A percentile compares a stretch with the other conserved stretches of the same genome.
Conservation (phyloP, 2,888 invertebrate genomes). For the Drosophila subquinaria region DNA sequence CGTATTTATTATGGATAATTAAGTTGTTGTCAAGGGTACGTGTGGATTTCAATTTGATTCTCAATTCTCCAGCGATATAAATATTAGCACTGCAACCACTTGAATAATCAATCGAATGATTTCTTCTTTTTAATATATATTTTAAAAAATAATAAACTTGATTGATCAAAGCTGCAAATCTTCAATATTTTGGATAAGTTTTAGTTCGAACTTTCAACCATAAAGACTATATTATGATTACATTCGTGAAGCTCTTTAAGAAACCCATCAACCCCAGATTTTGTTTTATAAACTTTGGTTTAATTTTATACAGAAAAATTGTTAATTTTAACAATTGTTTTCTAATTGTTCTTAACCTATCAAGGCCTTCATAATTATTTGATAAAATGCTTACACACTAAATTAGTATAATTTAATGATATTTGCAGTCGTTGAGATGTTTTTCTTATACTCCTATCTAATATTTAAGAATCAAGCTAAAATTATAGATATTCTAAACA, state of each 20-base stretch:
- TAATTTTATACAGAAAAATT: not conserved
- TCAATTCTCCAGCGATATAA: slow-evolving; percentile 17
- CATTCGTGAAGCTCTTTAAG: too few relatives aligned
- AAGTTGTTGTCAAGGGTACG: not conserved
- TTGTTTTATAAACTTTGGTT: too few relatives aligned
- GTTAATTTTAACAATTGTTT: not conserved
- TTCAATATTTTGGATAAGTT: too few relatives aligned
- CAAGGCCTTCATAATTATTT: not conserved
- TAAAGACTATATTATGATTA: too few relatives aligned
- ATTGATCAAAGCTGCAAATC: not conserved
- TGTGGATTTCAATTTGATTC: slow-evolving; percentile 1
- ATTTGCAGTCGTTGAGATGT: not conserved
- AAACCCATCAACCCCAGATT: too few relatives aligned
- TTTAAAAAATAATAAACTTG: not conserved
- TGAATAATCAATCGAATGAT: not conserved
- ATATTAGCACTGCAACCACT: slow-evolving; percentile 10
- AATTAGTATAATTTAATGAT: not conserved
- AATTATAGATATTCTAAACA: not conserved
- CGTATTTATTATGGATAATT: slow-evolving; percentile 9
- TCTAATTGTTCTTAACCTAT: not conserved
- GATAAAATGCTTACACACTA: not conserved
- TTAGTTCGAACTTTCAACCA: not conserved
- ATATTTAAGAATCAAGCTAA: not conserved
- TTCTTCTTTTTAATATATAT: not conserved
- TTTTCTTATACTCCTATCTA: not conserved